Percentiles rank a stretch among this genome's conserved stretches.
Evolutionary conservation across 1,140 invertebrate species (phyloP).

Genomic region (Heliothis virescens): DNA sequence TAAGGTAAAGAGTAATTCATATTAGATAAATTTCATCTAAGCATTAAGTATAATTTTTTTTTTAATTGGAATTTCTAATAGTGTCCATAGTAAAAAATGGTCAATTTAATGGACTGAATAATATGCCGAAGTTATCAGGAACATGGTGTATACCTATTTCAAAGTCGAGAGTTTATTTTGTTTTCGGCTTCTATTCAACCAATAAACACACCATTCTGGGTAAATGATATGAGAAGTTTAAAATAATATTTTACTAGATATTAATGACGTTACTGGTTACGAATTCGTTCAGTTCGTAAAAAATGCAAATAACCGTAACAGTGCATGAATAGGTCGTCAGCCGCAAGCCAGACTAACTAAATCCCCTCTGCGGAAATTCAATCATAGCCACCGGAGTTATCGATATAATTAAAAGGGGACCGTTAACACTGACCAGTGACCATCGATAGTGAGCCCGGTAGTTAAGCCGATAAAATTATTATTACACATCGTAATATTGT

Average conservation of each 20-base stretch:
- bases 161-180: no score
- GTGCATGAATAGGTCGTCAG: conserved; percentile 13
- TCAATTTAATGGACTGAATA: no score
- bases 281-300: background rate
- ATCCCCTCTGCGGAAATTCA: conserved; percentile 55
- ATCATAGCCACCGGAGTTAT: conserved; percentile 56
- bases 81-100: no score
- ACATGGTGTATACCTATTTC: no score
- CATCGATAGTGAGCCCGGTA: conserved; percentile 25
- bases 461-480: conserved; percentile 20
- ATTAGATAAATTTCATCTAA: no score
- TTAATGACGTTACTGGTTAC: background rate
- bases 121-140: no score
- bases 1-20: no score
- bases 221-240: background rate
- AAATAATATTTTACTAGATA: background rate
- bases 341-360: conserved; percentile 7
- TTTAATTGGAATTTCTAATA: no score
- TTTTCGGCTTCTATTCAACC: no score
- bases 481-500: background rate
- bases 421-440: conserved; percentile 36
- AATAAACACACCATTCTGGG: no score
- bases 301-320: conserved; percentile 12
- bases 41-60: no score
- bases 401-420: conserved; percentile 53